Evolutionary conservation across 2,113 vertebrate species (phyloP).

Genomic region (Holacanthus passer): DNA sequence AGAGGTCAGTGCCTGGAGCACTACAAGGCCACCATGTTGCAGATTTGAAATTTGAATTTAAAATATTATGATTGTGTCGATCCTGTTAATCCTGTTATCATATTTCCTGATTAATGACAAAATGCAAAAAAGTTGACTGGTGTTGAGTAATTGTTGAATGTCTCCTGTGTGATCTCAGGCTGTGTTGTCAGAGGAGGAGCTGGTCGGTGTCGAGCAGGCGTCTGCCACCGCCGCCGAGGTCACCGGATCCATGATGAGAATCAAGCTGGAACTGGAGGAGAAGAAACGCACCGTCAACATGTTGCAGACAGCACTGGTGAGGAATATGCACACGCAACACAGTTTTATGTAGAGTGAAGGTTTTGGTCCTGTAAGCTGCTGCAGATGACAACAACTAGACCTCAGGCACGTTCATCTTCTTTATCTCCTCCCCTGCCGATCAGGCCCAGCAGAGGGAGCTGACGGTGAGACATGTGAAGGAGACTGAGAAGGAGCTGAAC

Average conservation of each 20-base stretch:
- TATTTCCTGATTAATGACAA: not conserved
- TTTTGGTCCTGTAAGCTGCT: not conserved
- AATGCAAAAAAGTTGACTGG: not conserved
- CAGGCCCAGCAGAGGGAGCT: constrained; percentile 94
- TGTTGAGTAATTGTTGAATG: not conserved
- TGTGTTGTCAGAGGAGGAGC: constrained; percentile 87
- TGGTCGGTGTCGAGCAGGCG: constrained; percentile 82
- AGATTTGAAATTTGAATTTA: no score
- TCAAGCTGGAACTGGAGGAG: constrained; percentile 93
- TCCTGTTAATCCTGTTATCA: not conserved
- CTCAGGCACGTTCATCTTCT: not conserved
- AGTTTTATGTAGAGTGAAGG: not conserved
- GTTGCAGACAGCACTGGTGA: constrained; percentile 92
- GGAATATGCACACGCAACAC: not conserved
- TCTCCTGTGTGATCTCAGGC: constrained; percentile 73
- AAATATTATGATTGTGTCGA: not conserved
- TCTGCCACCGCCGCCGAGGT: constrained; percentile 88
- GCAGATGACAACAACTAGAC: accelerated
- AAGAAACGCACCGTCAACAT: constrained; percentile 88
- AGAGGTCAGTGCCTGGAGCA: constrained; percentile 80
- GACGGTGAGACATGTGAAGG: constrained; percentile 86
- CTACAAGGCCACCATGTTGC: not conserved
- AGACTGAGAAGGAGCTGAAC: constrained; percentile 90
- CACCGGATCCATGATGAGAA: constrained; percentile 87
- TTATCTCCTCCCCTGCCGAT: not conserved